Evolutionary conservation across 2,113 vertebrate species (phyloP), one percentile per base, ranked within the genome.

Genomic region (Antennarius striatus): DNA sequence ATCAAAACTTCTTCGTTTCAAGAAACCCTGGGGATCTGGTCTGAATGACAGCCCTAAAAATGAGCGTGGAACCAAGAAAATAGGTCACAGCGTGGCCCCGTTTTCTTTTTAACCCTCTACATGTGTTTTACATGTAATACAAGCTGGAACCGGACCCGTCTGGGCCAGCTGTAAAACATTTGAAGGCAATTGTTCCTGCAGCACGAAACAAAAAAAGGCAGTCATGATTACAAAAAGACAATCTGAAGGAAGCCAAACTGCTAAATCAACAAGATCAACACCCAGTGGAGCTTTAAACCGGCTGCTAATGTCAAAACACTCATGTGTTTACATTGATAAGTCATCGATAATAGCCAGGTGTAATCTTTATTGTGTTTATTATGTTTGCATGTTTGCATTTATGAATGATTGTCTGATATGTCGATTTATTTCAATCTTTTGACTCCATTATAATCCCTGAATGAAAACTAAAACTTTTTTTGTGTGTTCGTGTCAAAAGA

Each of bases 101-200:
- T 22, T 73, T 82, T 52, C 49, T 78, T 75, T 55, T 58, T 72
- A 65, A 43, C 36, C 42, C 61, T 57, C 42, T 55, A 75, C 79
- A 75, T 75, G 73, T 85, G 71, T 71, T 82, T 78, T 51, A 57
- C 52, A 56, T 67, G 63, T 42, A 61, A 49, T 6, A 43, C 54
- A 61, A 30, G 14, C 3, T 45, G 49, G 1, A 22, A 6, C 1
- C 9, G 0, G 17, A 10, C 13, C 7, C 17, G 11, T 47, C 32
- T 47, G 56, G 49, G 9, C 46, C 42, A 53, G 55, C n/a, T 40
- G 36, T 4, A 58, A 17, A 54, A 56, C 13, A 10, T 56, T 40
- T 63, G 1, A 36, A 12, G 42, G 63, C 29, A 0, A 6, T 50
- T 62, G 64, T 64, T 51, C 16, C 63, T 16, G 59, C 43, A 17